Conservation (phyloP, 2,797 vertebrate genomes). For the Loris lydekkerianus region DNA sequence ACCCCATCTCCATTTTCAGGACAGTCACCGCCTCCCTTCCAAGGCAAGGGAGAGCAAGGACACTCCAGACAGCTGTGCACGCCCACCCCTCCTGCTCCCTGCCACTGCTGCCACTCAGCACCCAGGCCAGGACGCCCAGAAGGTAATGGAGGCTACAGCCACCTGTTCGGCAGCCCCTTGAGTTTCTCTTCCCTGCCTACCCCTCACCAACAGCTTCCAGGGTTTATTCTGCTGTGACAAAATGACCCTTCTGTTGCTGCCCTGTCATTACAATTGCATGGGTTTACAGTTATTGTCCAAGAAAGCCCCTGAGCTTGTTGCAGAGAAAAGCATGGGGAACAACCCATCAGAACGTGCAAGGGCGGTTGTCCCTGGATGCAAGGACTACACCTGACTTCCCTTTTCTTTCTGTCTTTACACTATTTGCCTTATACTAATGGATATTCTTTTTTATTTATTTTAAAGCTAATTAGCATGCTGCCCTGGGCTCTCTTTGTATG, state of each 20-base stretch:
- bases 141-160: neutral
- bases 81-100: rapidly evolving
- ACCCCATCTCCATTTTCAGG: constrained; percentile 32
- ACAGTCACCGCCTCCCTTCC: neutral
- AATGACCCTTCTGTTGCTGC: neutral
- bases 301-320: neutral
- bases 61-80: neutral
- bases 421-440: neutral
- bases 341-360: neutral
- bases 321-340: neutral
- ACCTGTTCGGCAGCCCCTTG: neutral
- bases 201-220: neutral
- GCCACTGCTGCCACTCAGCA: neutral
- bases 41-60: neutral
- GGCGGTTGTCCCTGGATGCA: neutral
- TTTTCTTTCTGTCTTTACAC: neutral
- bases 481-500: neutral
- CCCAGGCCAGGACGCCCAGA: neutral
- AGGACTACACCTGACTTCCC: constrained; percentile 14
- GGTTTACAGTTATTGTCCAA: constrained; percentile 4
- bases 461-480: neutral
- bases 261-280: neutral
- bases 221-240: neutral
- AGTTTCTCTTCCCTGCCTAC: neutral
- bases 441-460: neutral